Evolutionary conservation across 1,140 invertebrate species (phyloP).

Genomic region (Metopolophium dirhodum): DNA sequence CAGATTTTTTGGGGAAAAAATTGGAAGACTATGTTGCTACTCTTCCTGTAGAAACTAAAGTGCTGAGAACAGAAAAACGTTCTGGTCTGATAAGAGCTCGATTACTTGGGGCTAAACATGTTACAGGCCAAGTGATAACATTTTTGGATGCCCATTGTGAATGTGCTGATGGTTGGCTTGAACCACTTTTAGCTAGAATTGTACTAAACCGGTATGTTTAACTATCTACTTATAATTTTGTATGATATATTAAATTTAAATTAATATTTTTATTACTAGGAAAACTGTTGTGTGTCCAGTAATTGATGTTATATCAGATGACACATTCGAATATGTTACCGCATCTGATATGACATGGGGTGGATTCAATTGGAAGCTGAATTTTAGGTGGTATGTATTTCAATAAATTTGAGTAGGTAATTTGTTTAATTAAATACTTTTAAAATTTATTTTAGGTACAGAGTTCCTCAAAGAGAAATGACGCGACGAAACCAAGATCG

Average conservation of each 20-base stretch:
- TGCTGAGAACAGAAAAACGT: slow-evolving; percentile 85
- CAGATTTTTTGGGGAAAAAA: slow-evolving; percentile 87
- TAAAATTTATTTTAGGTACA: slow-evolving; percentile 74
- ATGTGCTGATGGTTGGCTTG: slow-evolving; percentile 90
- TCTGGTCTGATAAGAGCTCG: slow-evolving; percentile 93
- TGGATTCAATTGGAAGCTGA: slow-evolving; percentile 98
- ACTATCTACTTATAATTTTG: not conserved
- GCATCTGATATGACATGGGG: slow-evolving; percentile 97
- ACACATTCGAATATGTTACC: slow-evolving; percentile 94
- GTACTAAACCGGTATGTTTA: slow-evolving; percentile 76
- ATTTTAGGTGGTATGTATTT: slow-evolving; percentile 85
- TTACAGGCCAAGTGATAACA: slow-evolving; percentile 92
- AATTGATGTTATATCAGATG: slow-evolving; percentile 97
- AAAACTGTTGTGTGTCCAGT: slow-evolving; percentile 96
- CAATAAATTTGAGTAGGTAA: not conserved
- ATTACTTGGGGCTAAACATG: slow-evolving; percentile 88
- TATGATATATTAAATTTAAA: not conserved
- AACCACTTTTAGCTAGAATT: slow-evolving; percentile 87
- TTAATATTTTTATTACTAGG: slow-evolving; percentile 63
- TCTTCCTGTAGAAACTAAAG: slow-evolving; percentile 81
- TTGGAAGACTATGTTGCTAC: slow-evolving; percentile 89
- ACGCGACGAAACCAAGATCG: slow-evolving; percentile 86
- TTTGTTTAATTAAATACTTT: not conserved
- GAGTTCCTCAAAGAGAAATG: slow-evolving; percentile 94
- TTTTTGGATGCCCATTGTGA: slow-evolving; percentile 98